phyloP scores from a whole-genome alignment of 2,797 vertebrate species.

The Delichon dasypus region DNA sequence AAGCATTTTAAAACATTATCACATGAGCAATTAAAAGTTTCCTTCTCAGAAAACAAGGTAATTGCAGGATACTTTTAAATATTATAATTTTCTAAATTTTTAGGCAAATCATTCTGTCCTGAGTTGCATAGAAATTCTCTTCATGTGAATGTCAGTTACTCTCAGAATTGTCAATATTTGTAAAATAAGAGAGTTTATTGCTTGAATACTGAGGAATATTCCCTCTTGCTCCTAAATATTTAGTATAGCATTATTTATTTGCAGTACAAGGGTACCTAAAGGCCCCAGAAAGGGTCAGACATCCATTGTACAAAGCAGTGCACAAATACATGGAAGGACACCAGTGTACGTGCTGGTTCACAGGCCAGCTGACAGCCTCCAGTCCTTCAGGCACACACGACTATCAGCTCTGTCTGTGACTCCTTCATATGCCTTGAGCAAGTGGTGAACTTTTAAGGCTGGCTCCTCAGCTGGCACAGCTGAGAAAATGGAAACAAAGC shows the following conservation, averaged over 20 bases:
- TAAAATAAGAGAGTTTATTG: not conserved
- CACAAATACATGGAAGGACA: not conserved
- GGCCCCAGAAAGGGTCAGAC: not conserved
- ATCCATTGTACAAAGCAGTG: not conserved
- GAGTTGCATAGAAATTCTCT: not conserved
- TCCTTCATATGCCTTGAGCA: conserved; percentile 1
- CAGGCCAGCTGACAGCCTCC: not conserved
- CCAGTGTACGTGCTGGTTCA: not conserved
- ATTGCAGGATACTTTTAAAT: not conserved
- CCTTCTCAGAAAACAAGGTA: not conserved
- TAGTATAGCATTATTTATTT: not conserved
- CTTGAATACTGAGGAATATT: not conserved
- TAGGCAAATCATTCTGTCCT: not conserved
- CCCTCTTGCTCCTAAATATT: not conserved
- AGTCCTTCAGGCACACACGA: not conserved
- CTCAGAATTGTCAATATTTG: not conserved
- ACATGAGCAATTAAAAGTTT: not conserved
- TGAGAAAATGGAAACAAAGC: conserved; percentile 46
- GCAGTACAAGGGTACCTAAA: not conserved
- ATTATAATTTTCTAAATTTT: not conserved
- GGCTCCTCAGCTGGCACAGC: not conserved
- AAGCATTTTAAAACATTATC: not conserved
- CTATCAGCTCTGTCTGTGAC: not conserved
- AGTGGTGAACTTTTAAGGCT: conserved; percentile 37
- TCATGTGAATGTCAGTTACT: not conserved